These are phyloP conservation scores for Cirrhinus mrigala DNA, from an alignment of 2,797 vertebrate genomes.

Conservation along the genomic window DNA sequence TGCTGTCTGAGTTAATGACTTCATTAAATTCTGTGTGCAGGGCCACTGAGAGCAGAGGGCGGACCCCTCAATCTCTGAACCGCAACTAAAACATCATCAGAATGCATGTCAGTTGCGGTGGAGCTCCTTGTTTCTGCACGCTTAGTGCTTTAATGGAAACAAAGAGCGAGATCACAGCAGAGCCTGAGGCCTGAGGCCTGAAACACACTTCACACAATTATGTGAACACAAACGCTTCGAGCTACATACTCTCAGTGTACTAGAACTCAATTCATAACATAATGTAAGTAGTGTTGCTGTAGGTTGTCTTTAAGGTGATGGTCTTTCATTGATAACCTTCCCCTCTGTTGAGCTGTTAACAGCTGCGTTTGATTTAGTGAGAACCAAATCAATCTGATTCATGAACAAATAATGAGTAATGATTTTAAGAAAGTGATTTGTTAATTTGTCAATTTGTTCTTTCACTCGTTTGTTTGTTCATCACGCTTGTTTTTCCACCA, in stretches of 20 bases:
- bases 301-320: neutral
- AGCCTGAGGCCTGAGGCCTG: neutral
- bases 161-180: neutral
- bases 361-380: neutral
- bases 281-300: neutral
- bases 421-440: neutral
- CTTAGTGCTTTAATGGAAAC: slow-evolving; percentile 36
- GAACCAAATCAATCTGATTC: neutral
- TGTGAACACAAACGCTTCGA: neutral
- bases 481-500: neutral
- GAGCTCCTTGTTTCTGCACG: slow-evolving; percentile 10
- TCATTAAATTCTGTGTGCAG: slow-evolving; percentile 52
- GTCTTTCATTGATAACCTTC: neutral
- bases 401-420: neutral
- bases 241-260: neutral
- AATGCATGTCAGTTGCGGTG: slow-evolving; percentile 44
- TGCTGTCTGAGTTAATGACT: slow-evolving; percentile 58
- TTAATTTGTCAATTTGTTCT: neutral
- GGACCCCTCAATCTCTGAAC: slow-evolving; percentile 31
- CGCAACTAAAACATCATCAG: slow-evolving; percentile 43
- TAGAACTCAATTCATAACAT: neutral
- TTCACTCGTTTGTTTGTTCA: neutral
- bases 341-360: neutral
- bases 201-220: neutral
- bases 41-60: slow-evolving; percentile 39